Evolutionary conservation across 2,113 vertebrate genomes (phyloP), one percentile per base, ranked within the genome.

Genomic region (Apistogramma diplotaenia): DNA sequence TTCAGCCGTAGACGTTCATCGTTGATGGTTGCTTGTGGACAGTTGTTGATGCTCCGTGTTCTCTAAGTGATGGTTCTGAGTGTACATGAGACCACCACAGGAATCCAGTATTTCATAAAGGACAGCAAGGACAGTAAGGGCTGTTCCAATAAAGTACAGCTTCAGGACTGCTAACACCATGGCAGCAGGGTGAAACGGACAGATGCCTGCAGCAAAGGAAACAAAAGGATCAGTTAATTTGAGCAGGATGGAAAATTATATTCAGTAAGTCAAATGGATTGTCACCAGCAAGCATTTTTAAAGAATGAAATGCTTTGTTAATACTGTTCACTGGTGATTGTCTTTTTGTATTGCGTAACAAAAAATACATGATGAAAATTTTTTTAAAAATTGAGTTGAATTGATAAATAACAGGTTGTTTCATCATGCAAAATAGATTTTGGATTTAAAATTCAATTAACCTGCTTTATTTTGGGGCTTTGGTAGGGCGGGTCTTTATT

Each of bases 81-180:
- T 3, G 10, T 89, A 86, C 92, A 93, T 92, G 31, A 87, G 78
- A 0, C 91, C 93, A 0, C 93, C 93, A 3, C 94, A 23, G 4
- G 89, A 89, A 74, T 94, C 89, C 3, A 33, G 80, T 0, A 92
- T 13, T 2, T n/a, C 57, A 18, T 72, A 90, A 11, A 93, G 0
- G 37, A 91, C 57, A 0, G 83, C 78, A 0, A 94, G 21, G 56
- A 91, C 29, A 2, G 33, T 83, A 21, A 94, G 10, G 6, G 59
- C 81, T 0, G 83, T 90, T 18, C 90, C 91, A 16, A 93, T 43
- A 1, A 91, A 77, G 8, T 90, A 93, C 8, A 93, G 1, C 33
- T 87, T 92, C 0, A 94, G 37, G 4, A 91, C 15, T 1, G 85
- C 79, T 0, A 11, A 6, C 72, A 89, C 15, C 92, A 7, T 49